Conservation (phyloP, 2,797 vertebrate genomes). For the Crenuchus spilurus region DNA sequence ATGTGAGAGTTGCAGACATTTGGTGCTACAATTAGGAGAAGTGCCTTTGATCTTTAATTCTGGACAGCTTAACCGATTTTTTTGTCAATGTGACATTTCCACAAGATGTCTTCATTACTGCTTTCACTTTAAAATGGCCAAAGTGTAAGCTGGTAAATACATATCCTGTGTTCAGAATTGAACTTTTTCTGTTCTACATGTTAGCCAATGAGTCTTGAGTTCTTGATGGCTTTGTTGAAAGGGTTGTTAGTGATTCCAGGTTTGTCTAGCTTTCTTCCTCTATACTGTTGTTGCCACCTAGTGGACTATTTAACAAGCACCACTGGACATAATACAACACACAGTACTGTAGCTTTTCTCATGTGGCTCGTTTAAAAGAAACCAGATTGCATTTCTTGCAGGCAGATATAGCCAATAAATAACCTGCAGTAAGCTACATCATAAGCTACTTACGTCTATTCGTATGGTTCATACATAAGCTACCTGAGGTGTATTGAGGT, state of each 20-base stretch:
- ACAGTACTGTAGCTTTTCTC: neutral
- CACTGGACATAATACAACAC: neutral
- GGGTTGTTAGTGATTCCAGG: neutral
- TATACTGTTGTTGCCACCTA: neutral
- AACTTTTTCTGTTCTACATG: neutral
- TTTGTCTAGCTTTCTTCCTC: neutral
- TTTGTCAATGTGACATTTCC: neutral
- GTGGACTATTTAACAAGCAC: neutral
- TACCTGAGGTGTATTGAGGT: neutral
- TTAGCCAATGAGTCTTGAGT: neutral
- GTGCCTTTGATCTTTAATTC: neutral
- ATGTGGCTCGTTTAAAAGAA: neutral
- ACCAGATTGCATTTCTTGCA: neutral
- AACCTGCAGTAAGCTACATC: slow-evolving; percentile 2
- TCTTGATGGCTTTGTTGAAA: neutral
- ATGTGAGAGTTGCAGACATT: neutral
- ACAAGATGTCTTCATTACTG: neutral
- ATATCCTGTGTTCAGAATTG: neutral
- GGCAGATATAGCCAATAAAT: neutral
- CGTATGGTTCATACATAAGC: neutral
- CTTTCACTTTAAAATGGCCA: neutral
- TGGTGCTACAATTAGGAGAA: slow-evolving; percentile 3
- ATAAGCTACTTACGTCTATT: neutral
- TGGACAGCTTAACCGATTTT: neutral
- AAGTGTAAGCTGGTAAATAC: neutral